Base-by-base conservation (phyloP, 1,140 invertebrate species). In the Varroa destructor region DNA sequence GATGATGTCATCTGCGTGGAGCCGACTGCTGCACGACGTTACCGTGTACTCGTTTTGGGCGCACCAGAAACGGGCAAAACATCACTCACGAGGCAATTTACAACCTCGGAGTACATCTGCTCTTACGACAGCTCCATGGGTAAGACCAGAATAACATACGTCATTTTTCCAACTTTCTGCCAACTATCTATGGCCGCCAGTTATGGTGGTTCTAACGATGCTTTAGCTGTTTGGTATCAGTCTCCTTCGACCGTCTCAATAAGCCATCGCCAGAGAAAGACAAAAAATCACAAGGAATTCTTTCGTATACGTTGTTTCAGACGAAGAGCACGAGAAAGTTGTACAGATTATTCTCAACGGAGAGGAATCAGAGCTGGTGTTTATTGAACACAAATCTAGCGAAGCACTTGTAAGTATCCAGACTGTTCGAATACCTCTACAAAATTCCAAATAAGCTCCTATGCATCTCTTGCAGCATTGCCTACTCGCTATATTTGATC, bases 91-190 rank as follows among this genome's bases (percentile, higher is more conserved):
- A 88, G 88, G 74, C 92, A 96, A 81, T 95, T 95, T 78, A 89
- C 91, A 84, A 94, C 91, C 55, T 93, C 90, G 70, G 92, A 96
- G 77, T 92, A 90, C 77, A 93, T 93, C 77, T 93, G 93, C 77
- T 89, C 90, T 36, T 92, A 93, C 77, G 91, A 93, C 74, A 83
- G 87, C 75, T 86, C 87, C 75, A 85, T 87, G 70, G 78, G 78
- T 79, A 74, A 75, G 75, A 74, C 61, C 14, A 55, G 37, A n/a
- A 5, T 25, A 25, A 43, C 37, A 10, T 67, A 46, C 55, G 56
- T 70, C 12, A 72, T 36, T 12, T 67, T 25, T 25, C 25, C 25
- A 25, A 46, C 14, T 10, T 6, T 71, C 43, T 6, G 10, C 70
- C 8, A 51, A 55, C 6, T 51, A 42, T 51, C 14, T 54, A 58